Percentiles rank a stretch among this genome's conserved stretches.
Evolutionary conservation across 92 coral and sea anemone genomes (phyloP).

Genomic region (Bergia sp.): DNA sequence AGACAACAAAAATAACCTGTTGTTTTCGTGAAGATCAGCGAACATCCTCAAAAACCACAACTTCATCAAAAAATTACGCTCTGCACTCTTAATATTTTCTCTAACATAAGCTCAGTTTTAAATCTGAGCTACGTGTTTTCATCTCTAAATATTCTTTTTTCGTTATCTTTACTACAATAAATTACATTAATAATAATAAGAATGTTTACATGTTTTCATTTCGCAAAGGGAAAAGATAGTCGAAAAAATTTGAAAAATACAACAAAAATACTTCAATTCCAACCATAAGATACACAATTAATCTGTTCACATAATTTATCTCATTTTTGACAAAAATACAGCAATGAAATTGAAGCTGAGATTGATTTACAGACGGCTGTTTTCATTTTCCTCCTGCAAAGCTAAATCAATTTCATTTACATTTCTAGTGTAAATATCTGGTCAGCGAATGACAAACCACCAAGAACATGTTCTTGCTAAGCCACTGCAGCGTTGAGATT

Average conservation of each 20-base stretch:
- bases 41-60: not conserved
- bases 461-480: not conserved
- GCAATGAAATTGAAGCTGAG: not conserved
- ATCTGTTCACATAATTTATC: not conserved
- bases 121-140: not conserved
- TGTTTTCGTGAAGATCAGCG: not conserved
- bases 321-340: not conserved
- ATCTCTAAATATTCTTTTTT: not conserved
- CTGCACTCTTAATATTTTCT: not conserved
- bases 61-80: not conserved
- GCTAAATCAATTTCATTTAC: constrained; percentile 14
- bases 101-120: not conserved
- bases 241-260: not conserved
- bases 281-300: not conserved
- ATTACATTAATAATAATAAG: not conserved
- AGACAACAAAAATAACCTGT: not conserved
- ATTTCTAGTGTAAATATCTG: not conserved
- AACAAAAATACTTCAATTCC: not conserved
- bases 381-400: not conserved
- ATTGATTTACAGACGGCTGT: not conserved
- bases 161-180: not conserved
- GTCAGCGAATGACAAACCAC: not conserved
- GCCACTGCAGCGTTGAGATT: not conserved
- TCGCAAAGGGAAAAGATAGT: not conserved
- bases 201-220: not conserved